Conservation (phyloP, 1,140 invertebrate species). For the Camponotus vicinus region DNA sequence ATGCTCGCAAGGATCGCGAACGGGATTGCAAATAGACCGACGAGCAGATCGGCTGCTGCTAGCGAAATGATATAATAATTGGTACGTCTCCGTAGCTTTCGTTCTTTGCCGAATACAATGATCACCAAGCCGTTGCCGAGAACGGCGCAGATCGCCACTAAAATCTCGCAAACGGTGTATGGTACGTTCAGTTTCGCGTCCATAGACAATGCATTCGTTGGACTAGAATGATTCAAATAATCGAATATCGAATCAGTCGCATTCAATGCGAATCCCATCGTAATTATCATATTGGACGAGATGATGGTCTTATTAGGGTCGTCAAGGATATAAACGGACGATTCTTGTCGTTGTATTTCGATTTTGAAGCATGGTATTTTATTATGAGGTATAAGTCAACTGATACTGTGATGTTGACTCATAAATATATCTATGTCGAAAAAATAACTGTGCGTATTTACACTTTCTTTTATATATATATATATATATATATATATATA, state of each 20-base stretch:
- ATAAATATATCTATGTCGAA: background rate
- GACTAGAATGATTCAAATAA: constrained; percentile 57
- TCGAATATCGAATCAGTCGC: constrained; percentile 68
- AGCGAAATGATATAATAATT: constrained; percentile 97
- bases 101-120: constrained; percentile 92
- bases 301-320: background rate
- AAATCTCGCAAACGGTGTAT: constrained; percentile 92
- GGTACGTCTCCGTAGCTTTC: constrained; percentile 92
- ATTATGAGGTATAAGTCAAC: background rate
- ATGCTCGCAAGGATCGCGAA: constrained; percentile 93
- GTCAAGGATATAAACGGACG: background rate
- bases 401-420: background rate
- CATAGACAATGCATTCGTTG: constrained; percentile 30
- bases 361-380: background rate
- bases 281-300: background rate
- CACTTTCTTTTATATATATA: background rate
- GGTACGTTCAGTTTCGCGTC: constrained; percentile 87
- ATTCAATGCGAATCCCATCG: constrained; percentile 72
- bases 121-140: constrained; percentile 95
- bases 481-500: background rate
- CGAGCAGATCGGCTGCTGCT: constrained; percentile 94
- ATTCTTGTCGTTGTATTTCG: background rate
- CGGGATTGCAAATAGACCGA: constrained; percentile 93
- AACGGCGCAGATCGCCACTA: constrained; percentile 93
- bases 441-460: background rate